These are phyloP conservation scores for Lithophane ornitopus DNA, from an alignment of 2,888 invertebrate species.

Conservation along the genomic window DNA sequence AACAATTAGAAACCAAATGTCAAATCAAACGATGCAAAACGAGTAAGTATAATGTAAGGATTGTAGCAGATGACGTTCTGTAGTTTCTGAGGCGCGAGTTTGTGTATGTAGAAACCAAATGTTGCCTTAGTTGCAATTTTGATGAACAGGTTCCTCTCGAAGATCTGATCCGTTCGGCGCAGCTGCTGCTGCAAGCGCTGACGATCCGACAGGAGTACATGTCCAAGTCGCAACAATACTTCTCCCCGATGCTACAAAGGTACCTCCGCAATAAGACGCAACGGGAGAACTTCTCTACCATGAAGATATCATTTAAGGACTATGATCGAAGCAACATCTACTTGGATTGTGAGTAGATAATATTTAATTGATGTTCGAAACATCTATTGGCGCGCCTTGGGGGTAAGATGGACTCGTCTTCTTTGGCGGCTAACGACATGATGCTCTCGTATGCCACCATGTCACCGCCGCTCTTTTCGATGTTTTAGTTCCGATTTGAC, in stretches of 20 bases:
- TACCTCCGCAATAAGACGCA: conserved; percentile 68
- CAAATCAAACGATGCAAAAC: not conserved
- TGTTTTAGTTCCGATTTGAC: not conserved
- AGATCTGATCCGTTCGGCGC: conserved; percentile 96
- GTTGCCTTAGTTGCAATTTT: not conserved
- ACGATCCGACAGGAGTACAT: conserved; percentile 96
- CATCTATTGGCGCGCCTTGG: not conserved
- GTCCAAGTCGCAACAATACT: conserved; percentile 95
- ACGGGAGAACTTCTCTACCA: conserved; percentile 21
- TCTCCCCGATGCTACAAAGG: conserved; percentile 93
- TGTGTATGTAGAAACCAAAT: not conserved
- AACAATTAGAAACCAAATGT: not conserved
- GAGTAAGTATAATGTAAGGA: not conserved
- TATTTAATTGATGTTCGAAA: not conserved
- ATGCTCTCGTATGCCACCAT: not conserved
- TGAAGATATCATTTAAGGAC: conserved; percentile 19
- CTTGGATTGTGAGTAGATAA: conserved; percentile 47
- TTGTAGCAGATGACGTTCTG: not conserved
- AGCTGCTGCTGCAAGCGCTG: conserved; percentile 95
- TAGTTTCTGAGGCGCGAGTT: not conserved
- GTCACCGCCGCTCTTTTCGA: not conserved
- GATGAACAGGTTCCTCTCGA: conserved; percentile 95
- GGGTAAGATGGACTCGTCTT: not conserved
- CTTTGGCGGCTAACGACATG: not conserved
- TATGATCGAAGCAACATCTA: not conserved